These are phyloP conservation scores for Trichomycterus rosablanca DNA, from an alignment of 2,113 vertebrate species.

Conservation along the genomic window DNA sequence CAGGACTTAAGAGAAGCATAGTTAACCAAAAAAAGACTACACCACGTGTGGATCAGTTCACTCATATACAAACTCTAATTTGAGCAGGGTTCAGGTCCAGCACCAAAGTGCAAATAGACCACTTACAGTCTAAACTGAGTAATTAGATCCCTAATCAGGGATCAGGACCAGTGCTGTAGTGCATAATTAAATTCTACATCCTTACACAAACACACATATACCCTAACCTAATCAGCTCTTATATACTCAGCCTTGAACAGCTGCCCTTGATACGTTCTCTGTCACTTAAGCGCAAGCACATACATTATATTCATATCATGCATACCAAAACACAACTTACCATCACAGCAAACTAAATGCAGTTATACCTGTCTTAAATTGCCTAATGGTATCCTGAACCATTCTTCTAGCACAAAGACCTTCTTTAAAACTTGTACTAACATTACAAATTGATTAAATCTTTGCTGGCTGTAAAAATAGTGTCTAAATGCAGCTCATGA, in stretches of 20 bases:
- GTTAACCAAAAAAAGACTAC: too few species aligned
- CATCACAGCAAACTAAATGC: background rate
- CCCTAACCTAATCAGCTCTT: slow-evolving; percentile 25
- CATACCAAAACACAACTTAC: background rate
- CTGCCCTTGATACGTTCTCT: slow-evolving; percentile 38
- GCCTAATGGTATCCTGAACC: background rate
- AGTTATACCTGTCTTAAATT: background rate
- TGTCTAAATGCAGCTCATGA: too few species aligned
- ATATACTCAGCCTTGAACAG: slow-evolving; percentile 36
- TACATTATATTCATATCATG: too few species aligned
- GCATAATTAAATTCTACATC: slow-evolving; percentile 61
- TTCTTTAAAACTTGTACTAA: too few species aligned
- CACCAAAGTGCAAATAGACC: slow-evolving; percentile 67
- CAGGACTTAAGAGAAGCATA: too few species aligned
- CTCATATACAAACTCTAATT: slow-evolving; percentile 18
- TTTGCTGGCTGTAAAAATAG: too few species aligned
- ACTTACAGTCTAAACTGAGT: slow-evolving; percentile 72
- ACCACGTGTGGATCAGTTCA: too few species aligned
- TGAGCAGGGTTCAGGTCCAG: slow-evolving; percentile 56
- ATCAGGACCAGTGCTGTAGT: slow-evolving; percentile 51
- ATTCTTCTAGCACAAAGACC: background rate
- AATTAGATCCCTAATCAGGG: slow-evolving; percentile 72
- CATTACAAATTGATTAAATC: too few species aligned
- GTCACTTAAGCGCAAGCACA: slow-evolving; percentile 30
- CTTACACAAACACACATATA: slow-evolving; percentile 34